A percentile compares a stretch with the other conserved stretches of the same genome.
Evolutionary conservation across 2,888 invertebrate genomes (phyloP).

Genomic region (Apamea epomidion): DNA sequence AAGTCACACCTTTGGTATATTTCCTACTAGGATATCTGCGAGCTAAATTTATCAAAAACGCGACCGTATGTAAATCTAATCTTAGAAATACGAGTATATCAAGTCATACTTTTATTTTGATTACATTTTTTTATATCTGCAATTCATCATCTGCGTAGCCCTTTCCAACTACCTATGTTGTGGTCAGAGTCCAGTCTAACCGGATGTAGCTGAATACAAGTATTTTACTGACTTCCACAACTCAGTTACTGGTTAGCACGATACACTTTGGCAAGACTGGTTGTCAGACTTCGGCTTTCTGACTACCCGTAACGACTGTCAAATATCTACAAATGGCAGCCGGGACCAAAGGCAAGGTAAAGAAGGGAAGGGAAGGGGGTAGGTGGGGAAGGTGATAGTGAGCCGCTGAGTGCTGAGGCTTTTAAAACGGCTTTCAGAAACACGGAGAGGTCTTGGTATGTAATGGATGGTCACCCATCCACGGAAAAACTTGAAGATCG

Average conservation of each 20-base stretch:
- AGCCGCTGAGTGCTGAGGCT: background rate
- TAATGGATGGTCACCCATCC: background rate
- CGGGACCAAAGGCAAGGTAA: too few relatives aligned
- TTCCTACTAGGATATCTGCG: slow-evolving; percentile 9
- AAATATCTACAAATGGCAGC: background rate
- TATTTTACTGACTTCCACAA: background rate
- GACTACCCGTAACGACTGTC: background rate
- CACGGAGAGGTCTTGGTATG: background rate
- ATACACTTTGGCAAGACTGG: too few relatives aligned
- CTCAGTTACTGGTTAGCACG: background rate
- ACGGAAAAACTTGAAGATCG: background rate
- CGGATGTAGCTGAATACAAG: background rate
- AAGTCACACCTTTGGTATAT: slow-evolving; percentile 38
- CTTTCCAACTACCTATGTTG: background rate
- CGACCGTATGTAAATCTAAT: slow-evolving; percentile 40
- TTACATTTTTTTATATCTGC: background rate
- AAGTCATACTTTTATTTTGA: slow-evolving; percentile 30
- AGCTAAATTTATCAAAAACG: slow-evolving; percentile 32
- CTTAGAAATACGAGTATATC: slow-evolving; percentile 22
- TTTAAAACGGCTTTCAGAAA: background rate
- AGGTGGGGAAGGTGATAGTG: background rate
- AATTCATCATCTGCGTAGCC: background rate
- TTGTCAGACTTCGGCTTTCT: too few relatives aligned
- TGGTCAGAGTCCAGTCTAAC: background rate
- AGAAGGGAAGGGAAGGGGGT: too few relatives aligned